Evolutionary conservation across 2,113 vertebrate genomes (phyloP).

Genomic region (Talpa occidentalis): DNA sequence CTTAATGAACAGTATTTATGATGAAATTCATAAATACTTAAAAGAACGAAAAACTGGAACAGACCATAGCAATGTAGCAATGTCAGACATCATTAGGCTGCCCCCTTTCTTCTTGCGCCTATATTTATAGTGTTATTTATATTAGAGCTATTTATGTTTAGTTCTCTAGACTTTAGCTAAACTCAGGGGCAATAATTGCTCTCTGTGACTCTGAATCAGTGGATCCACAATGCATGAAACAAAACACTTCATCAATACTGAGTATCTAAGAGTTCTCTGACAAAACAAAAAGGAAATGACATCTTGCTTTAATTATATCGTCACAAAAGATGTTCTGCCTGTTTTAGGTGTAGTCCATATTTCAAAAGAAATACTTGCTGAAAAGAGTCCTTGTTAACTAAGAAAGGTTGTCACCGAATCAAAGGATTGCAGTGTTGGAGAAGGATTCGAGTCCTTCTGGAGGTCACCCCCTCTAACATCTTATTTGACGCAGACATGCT

Average conservation of each 20-base stretch:
- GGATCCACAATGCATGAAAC: background rate
- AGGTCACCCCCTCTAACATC: background rate
- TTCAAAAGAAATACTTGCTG: conserved; percentile 30
- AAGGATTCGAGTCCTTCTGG: conserved; percentile 34
- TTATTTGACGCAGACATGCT: background rate
- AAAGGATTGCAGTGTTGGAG: background rate
- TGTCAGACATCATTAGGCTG: background rate
- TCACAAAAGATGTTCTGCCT: conserved; percentile 30
- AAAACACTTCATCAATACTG: conserved; percentile 6
- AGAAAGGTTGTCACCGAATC: background rate
- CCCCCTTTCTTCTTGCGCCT: conserved; percentile 17
- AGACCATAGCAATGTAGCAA: background rate
- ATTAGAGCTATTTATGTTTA: conserved; percentile 15
- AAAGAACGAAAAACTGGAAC: conserved; percentile 50
- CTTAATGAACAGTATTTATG: too few species aligned
- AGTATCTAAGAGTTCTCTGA: background rate
- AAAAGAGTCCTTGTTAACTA: background rate
- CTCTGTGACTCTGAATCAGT: conserved; percentile 25
- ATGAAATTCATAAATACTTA: too few species aligned
- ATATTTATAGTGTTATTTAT: conserved; percentile 33
- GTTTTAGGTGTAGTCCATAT: background rate
- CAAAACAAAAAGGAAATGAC: conserved; percentile 23
- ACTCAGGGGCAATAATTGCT: conserved; percentile 41
- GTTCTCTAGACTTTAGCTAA: conserved; percentile 24
- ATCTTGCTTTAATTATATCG: background rate